Evolutionary conservation across 2,113 vertebrate genomes (phyloP).

Genomic region (Daboia siamensis): DNA sequence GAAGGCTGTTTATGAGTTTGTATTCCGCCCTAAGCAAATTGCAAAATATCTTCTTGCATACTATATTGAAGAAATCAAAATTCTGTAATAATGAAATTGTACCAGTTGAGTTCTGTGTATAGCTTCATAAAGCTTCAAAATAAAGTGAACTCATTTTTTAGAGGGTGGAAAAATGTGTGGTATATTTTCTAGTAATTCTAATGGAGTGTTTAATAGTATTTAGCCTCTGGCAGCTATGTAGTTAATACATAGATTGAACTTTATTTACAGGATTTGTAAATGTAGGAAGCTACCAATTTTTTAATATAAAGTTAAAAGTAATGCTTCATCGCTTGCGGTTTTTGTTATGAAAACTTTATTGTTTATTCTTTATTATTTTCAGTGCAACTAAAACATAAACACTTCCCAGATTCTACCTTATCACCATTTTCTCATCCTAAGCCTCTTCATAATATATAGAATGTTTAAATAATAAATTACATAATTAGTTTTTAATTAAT

Average conservation of each 20-base stretch:
- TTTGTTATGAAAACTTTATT: neutral
- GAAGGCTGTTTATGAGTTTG: neutral
- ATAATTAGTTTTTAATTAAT: neutral
- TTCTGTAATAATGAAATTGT: neutral
- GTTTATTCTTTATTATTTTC: neutral
- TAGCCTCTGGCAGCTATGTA: neutral
- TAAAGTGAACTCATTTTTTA: neutral
- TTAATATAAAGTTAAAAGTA: neutral
- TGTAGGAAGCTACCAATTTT: neutral
- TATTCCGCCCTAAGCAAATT: neutral
- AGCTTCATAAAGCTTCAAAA: neutral
- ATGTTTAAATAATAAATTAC: neutral
- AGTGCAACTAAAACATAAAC: neutral
- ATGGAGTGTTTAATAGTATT: neutral
- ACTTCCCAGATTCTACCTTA: neutral
- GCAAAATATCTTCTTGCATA: neutral
- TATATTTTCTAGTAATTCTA: neutral
- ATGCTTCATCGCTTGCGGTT: neutral
- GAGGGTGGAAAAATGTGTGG: neutral
- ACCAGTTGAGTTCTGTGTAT: neutral
- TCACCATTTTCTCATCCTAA: neutral
- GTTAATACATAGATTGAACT: neutral
- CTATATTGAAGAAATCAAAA: neutral
- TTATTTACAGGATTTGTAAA: neutral
- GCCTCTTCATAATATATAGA: neutral